phyloP scores from a whole-genome alignment of 2,888 invertebrate species.

The Dryadula phaetusa region DNA sequence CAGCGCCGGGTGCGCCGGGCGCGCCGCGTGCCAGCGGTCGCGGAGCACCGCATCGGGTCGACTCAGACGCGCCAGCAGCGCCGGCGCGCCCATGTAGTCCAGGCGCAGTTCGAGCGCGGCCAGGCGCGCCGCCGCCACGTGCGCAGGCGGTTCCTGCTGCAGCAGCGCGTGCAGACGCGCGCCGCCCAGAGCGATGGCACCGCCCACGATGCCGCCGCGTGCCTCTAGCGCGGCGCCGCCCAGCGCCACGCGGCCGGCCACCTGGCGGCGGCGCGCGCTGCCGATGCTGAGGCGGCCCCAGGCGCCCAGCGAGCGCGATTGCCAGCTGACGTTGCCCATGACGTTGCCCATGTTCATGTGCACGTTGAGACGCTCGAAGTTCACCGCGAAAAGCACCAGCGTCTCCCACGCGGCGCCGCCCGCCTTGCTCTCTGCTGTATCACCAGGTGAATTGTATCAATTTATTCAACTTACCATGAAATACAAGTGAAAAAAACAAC shows the following conservation, averaged over 20 bases:
- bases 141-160: slow-evolving; percentile 94
- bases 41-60: slow-evolving; percentile 85
- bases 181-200: slow-evolving; percentile 95
- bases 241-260: slow-evolving; percentile 94
- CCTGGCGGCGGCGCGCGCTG: slow-evolving; percentile 96
- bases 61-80: slow-evolving; percentile 95
- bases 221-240: slow-evolving; percentile 97
- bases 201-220: slow-evolving; percentile 98
- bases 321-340: slow-evolving; percentile 97
- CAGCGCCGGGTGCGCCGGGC: slow-evolving; percentile 73
- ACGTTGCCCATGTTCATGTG: slow-evolving; percentile 99
- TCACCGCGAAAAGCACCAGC: slow-evolving; percentile 96
- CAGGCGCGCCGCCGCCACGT: slow-evolving; percentile 91
- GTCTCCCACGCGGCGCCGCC: slow-evolving; percentile 96
- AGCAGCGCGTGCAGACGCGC: slow-evolving; percentile 89
- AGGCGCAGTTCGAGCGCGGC: slow-evolving; percentile 94
- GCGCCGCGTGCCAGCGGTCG: slow-evolving; percentile 46
- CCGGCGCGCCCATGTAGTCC: slow-evolving; percentile 99
- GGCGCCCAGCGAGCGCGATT: slow-evolving; percentile 95
- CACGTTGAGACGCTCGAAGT: slow-evolving; percentile 97
- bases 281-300: slow-evolving; percentile 96
- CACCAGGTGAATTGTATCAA: too few relatives aligned
- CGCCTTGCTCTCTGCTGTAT: slow-evolving; percentile 45
- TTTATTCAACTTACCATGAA: too few relatives aligned
- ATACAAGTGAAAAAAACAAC: too few relatives aligned